Percentiles rank a stretch among this genome's conserved stretches.
phyloP scores from a whole-genome alignment of 2,888 invertebrate genomes.

The Alcis repandata region DNA sequence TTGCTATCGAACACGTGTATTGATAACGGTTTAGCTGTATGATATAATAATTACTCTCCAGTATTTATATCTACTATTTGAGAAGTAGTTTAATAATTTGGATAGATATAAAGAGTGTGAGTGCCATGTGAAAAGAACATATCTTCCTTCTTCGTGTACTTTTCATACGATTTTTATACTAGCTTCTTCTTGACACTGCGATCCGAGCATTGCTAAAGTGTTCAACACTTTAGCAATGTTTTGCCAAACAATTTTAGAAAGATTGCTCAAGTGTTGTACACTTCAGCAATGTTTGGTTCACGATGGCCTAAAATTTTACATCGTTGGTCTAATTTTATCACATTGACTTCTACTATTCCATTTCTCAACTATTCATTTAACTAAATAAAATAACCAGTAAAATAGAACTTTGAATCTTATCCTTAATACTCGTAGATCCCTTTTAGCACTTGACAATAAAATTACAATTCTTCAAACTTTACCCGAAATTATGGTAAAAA shows the following conservation, averaged over 20 bases:
- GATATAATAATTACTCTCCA: slow-evolving; percentile 8
- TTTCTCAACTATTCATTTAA: slow-evolving; percentile 32
- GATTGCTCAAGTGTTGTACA: slow-evolving; percentile 24
- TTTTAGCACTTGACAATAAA: slow-evolving; percentile 48
- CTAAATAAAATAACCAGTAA: slow-evolving; percentile 18
- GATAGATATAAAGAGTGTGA: slow-evolving; percentile 22
- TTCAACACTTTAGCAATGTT: slow-evolving; percentile 6
- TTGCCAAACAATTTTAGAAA: background rate
- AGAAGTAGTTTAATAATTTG: slow-evolving; percentile 8
- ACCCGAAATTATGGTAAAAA: slow-evolving; percentile 22
- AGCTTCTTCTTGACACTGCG: slow-evolving; percentile 36
- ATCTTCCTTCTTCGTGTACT: slow-evolving; percentile 37
- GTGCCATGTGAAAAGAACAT: slow-evolving; percentile 54
- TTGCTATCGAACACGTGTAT: slow-evolving; percentile 7
- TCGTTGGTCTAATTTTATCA: slow-evolving; percentile 28
- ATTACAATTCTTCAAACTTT: slow-evolving; percentile 30
- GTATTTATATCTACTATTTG: slow-evolving; percentile 5
- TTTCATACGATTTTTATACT: slow-evolving; percentile 42
- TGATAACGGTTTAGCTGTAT: background rate
- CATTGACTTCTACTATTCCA: slow-evolving; percentile 19
- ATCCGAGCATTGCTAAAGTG: slow-evolving; percentile 35
- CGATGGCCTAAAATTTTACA: slow-evolving; percentile 9
- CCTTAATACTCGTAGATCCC: slow-evolving; percentile 18
- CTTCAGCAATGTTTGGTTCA: background rate
- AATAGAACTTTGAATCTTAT: slow-evolving; percentile 19